A percentile compares a stretch with the other conserved stretches of the same genome.
Conservation (phyloP, 2,113 vertebrate species). For the Gallinago paraguaiae region DNA sequence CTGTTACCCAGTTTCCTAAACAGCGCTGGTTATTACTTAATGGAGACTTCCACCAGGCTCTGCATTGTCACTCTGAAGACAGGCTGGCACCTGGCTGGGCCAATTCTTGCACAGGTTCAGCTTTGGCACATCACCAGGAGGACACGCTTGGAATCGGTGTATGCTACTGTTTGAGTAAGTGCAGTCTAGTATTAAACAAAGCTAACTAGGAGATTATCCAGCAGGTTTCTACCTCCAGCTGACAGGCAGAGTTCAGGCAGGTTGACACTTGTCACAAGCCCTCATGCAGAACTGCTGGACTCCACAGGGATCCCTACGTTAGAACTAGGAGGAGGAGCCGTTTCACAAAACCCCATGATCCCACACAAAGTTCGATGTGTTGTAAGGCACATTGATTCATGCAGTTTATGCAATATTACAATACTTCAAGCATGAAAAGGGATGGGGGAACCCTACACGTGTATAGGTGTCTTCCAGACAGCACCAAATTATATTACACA, state of each 20-base stretch:
- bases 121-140: background rate
- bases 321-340: background rate
- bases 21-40: background rate
- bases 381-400: background rate
- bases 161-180: background rate
- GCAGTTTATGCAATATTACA: background rate
- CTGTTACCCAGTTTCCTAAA: background rate
- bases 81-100: background rate
- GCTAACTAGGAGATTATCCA: background rate
- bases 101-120: accelerated
- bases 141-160: background rate
- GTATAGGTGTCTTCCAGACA: background rate
- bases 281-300: background rate
- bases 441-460: background rate
- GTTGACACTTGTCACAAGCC: background rate
- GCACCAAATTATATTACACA: background rate
- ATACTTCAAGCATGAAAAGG: background rate
- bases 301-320: background rate
- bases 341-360: background rate
- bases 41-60: background rate
- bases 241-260: background rate
- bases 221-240: background rate
- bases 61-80: background rate
- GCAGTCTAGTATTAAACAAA: background rate
- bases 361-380: background rate